phyloP scores from a whole-genome alignment of 2,113 vertebrate genomes.

The Mixornis gularis region DNA sequence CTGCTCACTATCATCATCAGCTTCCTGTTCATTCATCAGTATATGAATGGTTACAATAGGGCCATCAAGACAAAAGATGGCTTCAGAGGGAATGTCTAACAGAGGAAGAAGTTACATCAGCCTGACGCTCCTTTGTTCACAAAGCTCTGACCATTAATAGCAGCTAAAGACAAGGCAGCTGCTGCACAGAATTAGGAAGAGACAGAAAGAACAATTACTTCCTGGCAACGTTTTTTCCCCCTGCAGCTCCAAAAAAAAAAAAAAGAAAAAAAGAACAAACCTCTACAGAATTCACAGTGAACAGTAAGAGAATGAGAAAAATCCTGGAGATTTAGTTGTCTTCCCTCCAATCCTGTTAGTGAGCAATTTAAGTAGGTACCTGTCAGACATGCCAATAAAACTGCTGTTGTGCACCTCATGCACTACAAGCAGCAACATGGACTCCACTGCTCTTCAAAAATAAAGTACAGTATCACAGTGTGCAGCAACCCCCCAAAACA shows the following conservation, averaged over 20 bases:
- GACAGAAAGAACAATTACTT: slow-evolving; percentile 57
- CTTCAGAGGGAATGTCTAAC: slow-evolving; percentile 42
- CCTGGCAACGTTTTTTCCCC: neutral
- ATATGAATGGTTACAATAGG: slow-evolving; percentile 42
- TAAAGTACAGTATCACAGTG: neutral
- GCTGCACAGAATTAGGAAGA: slow-evolving; percentile 58
- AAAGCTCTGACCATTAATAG: slow-evolving; percentile 53
- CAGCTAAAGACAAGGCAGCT: slow-evolving; percentile 50
- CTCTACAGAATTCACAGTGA: neutral
- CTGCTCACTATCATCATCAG: slow-evolving; percentile 56
- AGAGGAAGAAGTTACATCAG: slow-evolving; percentile 57
- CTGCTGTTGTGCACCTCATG: neutral
- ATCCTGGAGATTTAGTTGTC: neutral
- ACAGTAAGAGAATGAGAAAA: neutral
- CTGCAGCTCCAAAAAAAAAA: neutral
- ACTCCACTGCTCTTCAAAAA: neutral
- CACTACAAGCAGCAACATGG: neutral
- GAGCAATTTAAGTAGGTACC: neutral
- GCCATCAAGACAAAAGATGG: slow-evolving; percentile 51
- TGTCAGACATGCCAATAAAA: neutral
- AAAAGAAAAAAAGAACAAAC: too few relatives aligned
- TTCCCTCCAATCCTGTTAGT: neutral
- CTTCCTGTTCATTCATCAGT: slow-evolving; percentile 60
- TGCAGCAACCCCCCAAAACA: neutral
- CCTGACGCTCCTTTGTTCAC: slow-evolving; percentile 31